A percentile compares a stretch with the other conserved stretches of the same genome.
Evolutionary conservation across 2,113 vertebrate species (phyloP).

Genomic region (Cepphus grylle): DNA sequence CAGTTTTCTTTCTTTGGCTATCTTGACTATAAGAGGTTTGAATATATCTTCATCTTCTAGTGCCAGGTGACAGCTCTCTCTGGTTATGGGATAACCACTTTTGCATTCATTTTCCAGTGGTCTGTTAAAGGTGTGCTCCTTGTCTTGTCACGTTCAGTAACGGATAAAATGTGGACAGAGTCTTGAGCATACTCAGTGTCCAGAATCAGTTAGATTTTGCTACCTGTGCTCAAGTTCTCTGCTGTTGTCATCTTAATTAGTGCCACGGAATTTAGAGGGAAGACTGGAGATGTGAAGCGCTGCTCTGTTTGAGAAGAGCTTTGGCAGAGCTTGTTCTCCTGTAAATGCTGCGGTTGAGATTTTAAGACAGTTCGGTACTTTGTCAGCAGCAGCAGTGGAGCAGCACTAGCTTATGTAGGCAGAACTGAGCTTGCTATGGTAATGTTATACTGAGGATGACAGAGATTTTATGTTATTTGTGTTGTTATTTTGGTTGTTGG

Average conservation of each 20-base stretch:
- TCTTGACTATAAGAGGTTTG: not conserved
- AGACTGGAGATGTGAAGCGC: not conserved
- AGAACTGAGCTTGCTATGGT: not conserved
- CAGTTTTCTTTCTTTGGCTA: not conserved
- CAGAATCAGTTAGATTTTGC: not conserved
- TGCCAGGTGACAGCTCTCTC: not conserved
- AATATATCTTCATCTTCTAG: not conserved
- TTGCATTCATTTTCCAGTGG: not conserved
- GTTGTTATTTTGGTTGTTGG: not conserved
- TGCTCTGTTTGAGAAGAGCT: not conserved
- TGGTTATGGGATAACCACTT: not conserved
- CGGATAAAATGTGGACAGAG: not conserved
- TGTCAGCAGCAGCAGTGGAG: not conserved
- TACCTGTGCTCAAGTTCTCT: not conserved
- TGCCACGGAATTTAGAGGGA: not conserved
- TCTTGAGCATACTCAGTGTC: not conserved
- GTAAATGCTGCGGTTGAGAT: not conserved
- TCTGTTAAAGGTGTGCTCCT: not conserved
- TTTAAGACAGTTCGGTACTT: not conserved
- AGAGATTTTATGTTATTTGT: accelerated
- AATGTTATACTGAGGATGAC: not conserved
- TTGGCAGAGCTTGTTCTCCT: not conserved
- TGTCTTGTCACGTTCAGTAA: too few species aligned
- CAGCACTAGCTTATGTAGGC: not conserved
- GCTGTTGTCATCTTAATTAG: not conserved